Base-by-base conservation (phyloP, 2,888 invertebrate species). In the Autographa gamma region DNA sequence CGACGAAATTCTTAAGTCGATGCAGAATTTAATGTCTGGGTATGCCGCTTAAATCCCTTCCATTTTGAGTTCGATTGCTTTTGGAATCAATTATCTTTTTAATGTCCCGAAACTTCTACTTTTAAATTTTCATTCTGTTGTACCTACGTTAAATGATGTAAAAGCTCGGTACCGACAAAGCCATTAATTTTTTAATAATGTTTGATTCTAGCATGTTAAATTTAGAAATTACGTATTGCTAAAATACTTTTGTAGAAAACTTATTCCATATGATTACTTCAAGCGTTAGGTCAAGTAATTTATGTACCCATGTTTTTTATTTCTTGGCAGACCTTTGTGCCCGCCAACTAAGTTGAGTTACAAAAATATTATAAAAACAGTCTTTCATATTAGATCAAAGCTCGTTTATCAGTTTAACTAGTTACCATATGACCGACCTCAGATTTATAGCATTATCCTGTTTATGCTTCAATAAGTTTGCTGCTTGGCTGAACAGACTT, bases 371-470 rank as follows among this genome's bases (percentile, higher is more conserved):
- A 78, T 74, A 75, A 54, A 71, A 79, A 82, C 79, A 76, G 66
- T 79, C 77, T 76, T 69, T 75, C 63, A 73, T 66, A 62, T 64
- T 79, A 87, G 83, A 86, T 89, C 87, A 87, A 87, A 88, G 86
- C 73, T 82, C 79, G 79, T 84, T 85, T 85, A 76, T 82, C 80
- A 83, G 79, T 81, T 84, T 80, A 71, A 83, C 78, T 73, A 80
- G 71, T 83, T 81, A 73, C 83, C 86, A 87, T 88, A 88, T 85
- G 86, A 89, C 84, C 86, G 76, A 87, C 84, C 86, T 87, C 82
- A 87, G 88, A 88, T 90, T 89, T 89, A 91, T 88, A 84, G 85
- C 88, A 90, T 86, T 89, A 89, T 90, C 86, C 90, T 89, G 89
- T 91, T 89, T 89, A 89, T 88, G 88, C 88, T 88, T 86, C 88